Evolutionary conservation across 2,888 invertebrate genomes (phyloP), one percentile per base, ranked within the genome.

Genomic region (Arge pagana): DNA sequence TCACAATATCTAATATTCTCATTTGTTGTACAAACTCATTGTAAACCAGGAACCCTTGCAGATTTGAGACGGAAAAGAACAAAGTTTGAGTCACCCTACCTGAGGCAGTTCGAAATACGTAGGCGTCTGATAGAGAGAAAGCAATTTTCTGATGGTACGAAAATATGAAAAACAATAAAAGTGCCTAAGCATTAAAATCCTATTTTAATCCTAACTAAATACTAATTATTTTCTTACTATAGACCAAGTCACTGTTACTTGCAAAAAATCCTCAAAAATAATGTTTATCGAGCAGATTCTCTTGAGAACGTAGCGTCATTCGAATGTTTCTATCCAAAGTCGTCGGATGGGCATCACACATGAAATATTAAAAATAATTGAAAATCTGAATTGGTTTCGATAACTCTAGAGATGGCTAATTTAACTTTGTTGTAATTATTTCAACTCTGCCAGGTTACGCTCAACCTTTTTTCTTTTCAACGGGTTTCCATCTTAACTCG

Each of bases 11-110:
- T 45, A 40, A 45, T 48, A 48, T 39, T 37, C 16, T 11, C 30
- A 16, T 36, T 24, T 53, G 15, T 49, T 50, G 50, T 54, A 39
- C 16, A 42, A 53, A 50, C 16, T 55, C 21, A 43, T 53, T 51
- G 52, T 55, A 53, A 53, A 31, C 31, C 57, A 60, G 55, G 56
- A 58, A 58, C 56, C 61, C 54, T 70, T 70, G 56, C 71, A 71
- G 71, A 71, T 70, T 61, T 70, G 64, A 68, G 70, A 64, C 68
- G 71, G 67, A 71, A 71, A 71, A 70, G 71, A 70, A 69, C 71
- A 68, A 71, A 71, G 68, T 71, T 71, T 70, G 69, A 71, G 61
- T 70, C 71, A 53, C 59, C 70, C 62, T 60, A 64, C 63, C 67
- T 64, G 65, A 70, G 66, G 68, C 66, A 60, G 61, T 71, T 71